These are phyloP conservation scores for Pocota personata DNA, from an alignment of 2,888 invertebrate species.

Conservation along the genomic window DNA sequence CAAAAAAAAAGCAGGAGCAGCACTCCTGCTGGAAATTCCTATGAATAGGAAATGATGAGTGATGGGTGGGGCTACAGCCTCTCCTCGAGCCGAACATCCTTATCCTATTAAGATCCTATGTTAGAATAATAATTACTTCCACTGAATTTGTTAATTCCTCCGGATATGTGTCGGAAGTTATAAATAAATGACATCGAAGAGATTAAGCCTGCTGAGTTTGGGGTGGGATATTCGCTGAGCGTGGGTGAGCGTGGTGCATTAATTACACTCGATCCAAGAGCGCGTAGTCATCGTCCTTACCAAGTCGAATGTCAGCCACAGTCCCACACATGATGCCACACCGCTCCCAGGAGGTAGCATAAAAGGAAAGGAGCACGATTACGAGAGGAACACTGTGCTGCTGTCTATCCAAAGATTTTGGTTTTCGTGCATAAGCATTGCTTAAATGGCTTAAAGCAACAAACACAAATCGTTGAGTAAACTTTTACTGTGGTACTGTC, in stretches of 20 bases:
- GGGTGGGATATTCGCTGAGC: too few species aligned
- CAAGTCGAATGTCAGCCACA: constrained; percentile 27
- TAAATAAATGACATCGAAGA: constrained; percentile 72
- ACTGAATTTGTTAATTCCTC: constrained; percentile 72
- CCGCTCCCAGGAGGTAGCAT: constrained; percentile 5
- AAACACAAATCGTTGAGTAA: constrained; percentile 51
- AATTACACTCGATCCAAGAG: constrained; percentile 49
- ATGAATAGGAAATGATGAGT: constrained; percentile 67
- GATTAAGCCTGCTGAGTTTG: constrained; percentile 47
- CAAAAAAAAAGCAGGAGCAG: background rate
- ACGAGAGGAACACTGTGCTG: constrained; percentile 5
- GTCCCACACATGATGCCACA: constrained; percentile 14
- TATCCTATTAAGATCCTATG: constrained; percentile 65
- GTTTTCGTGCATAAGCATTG: constrained; percentile 65
- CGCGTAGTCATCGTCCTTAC: background rate
- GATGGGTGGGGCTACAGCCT: background rate
- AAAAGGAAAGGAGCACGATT: constrained; percentile 17
- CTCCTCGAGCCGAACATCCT: constrained; percentile 30
- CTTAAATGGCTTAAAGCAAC: constrained; percentile 59
- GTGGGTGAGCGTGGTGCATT: constrained; percentile 56
- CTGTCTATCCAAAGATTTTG: constrained; percentile 48
- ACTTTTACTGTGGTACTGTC: constrained; percentile 11
- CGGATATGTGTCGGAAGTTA: constrained; percentile 72
- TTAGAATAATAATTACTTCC: constrained; percentile 72
- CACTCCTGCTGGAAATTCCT: constrained; percentile 20